Evolutionary conservation across 2,797 vertebrate species (phyloP), one percentile per base, ranked within the genome.

Genomic region (Basileuterus tristriatus): DNA sequence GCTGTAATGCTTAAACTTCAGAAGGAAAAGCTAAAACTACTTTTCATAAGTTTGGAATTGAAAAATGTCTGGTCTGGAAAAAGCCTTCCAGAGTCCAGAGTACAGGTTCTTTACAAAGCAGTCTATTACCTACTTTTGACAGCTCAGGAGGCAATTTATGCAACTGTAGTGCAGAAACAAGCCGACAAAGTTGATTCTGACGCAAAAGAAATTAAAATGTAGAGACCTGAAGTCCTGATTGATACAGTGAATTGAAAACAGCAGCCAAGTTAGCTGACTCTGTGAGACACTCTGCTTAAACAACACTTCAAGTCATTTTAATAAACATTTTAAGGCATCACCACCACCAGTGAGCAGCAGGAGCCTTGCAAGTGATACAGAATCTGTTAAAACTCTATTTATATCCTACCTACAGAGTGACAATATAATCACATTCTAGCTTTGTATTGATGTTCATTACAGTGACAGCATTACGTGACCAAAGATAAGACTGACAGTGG

Each of bases 311-410:
- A 84, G 93, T 89, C 84, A 67, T 77, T 84, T 80, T 87, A 95
- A 95, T 92, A 94, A 96, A 94, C 88, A 64, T 93, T 89, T 96
- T 82, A 75, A 89, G 88, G 76, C n/a, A 89, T 69, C 94, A 63
- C 83, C 87, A 92, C 52, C 50, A 79, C 76, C 29, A 69, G 90
- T 5, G 34, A 95, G 82, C 96, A 95, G 90, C 81, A 86, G 94
- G 90, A 97, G 59, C 71, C 84, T 60, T 50, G 77, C 12, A 67
- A 68, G 46, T 32, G 59, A 92, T 87, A 84, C 1, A 3, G 94
- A 89, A 80, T 83, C 77, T 0, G 52, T 89, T 96, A 81, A 93
- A 95, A 89, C 64, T 88, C 92, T 93, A 72, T 96, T 97, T 96
- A 85, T 92, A 90, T 47, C 69, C 83, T 30, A 86, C 75, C 89